Base-by-base conservation (phyloP, 2,888 invertebrate genomes). In the Ormia ochracea region DNA sequence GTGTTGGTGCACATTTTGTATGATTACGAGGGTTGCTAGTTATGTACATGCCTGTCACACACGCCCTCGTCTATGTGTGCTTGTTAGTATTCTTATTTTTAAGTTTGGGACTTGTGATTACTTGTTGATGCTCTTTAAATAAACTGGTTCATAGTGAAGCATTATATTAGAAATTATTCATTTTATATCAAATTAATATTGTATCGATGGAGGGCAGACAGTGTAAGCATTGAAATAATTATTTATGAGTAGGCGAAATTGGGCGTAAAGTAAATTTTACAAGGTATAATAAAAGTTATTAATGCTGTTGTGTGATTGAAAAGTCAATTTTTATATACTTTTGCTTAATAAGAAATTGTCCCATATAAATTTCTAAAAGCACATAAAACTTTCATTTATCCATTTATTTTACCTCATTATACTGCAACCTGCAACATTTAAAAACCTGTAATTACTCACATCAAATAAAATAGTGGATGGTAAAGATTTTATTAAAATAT, bases 391-490 rank as follows among this genome's bases (percentile, higher is more conserved):
- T n/a, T n/a, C n/a, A n/a, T n/a, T n/a, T n/a, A n/a, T 33, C 12
- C 12, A 12, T 12, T 33, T 4, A 12, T 33, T 2, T 33, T 12
- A 33, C 7, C 23, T 2, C 28, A 31, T 63, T 48, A 26, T 33
- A 26, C 26, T 12, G 50, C 17, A 65, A 17, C 38, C 36, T 36
- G 48, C 23, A 14, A 10, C 2, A 21, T 48, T 48, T 48, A 33
- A 50, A 21, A 65, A 65, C 36, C 36, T 50, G 36, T 36, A 65
- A 65, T 65, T 65, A 65, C 7, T 6, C 23, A 28, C 14, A n/a
- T n/a, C n/a, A 48, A 65, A 48, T 48, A 36, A 50, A 65, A 23
- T 65, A 66, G 28, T 17, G 10, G n/a, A 41, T 1, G 10, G n/a
- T 66, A 14, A 23, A 41, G 28, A 17, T 28, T n/a, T 26, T 19